phyloP scores from a whole-genome alignment of 2,888 invertebrate species.

The Myopa tessellatipennis region DNA sequence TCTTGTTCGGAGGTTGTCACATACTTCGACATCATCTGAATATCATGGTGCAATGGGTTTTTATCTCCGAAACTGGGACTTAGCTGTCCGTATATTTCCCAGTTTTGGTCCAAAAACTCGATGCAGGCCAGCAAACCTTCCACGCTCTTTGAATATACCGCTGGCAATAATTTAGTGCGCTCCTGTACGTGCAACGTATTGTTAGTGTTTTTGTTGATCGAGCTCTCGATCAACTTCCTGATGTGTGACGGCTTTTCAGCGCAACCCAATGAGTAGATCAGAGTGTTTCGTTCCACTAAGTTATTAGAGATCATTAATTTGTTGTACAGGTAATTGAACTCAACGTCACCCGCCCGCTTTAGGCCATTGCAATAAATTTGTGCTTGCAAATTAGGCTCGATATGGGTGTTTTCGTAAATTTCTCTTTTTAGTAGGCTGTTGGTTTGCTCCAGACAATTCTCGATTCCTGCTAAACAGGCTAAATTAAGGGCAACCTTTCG shows the following conservation, averaged over 20 bases:
- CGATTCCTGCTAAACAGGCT: slow-evolving; percentile 60
- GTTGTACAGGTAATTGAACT: slow-evolving; percentile 75
- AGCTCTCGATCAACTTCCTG: slow-evolving; percentile 68
- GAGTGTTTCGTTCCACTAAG: slow-evolving; percentile 72
- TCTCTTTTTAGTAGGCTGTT: slow-evolving; percentile 55
- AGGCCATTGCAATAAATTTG: slow-evolving; percentile 67
- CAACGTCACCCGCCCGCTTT: slow-evolving; percentile 65
- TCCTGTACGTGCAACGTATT: slow-evolving; percentile 58
- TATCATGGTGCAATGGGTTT: too few species aligned
- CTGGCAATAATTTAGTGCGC: slow-evolving; percentile 55
- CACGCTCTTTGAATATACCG: slow-evolving; percentile 59
- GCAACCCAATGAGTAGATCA: slow-evolving; percentile 76
- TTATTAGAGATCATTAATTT: slow-evolving; percentile 70
- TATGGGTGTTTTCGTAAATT: slow-evolving; percentile 49
- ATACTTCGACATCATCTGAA: too few species aligned
- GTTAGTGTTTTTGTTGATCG: slow-evolving; percentile 49
- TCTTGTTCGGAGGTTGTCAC: too few species aligned
- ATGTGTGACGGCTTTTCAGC: slow-evolving; percentile 71
- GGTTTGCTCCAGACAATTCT: slow-evolving; percentile 59
- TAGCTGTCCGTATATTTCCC: too few species aligned
- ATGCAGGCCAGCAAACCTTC: slow-evolving; percentile 70
- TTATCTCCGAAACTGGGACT: too few species aligned
- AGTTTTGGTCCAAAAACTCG: slow-evolving; percentile 63
- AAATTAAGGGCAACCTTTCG: slow-evolving; percentile 60
- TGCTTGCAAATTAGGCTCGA: slow-evolving; percentile 63